Base-by-base conservation (phyloP, 2,888 invertebrate genomes). In the Aporophyla nigra region DNA sequence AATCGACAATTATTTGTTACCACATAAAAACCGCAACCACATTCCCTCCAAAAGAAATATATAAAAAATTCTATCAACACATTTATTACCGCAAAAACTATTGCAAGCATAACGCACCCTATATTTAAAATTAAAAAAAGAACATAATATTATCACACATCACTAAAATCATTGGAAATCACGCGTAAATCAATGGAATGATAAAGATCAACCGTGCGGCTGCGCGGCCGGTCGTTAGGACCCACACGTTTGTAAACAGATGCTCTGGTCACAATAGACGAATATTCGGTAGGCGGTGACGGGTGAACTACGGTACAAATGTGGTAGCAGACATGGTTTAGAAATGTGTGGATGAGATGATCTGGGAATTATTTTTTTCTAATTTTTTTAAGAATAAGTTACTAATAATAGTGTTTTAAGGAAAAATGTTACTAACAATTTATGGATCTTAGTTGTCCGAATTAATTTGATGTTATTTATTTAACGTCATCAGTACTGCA, bases 281-380 rank as follows among this genome's bases (percentile, higher is more conserved):
- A 86, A 93, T 94, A 96, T 96, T 95, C 89, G 95, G 96, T 94
- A 96, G 96, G 96, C 96, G 96, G 95, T 94, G 96, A 94, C 94
- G 92, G 90, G 91, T 94, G 91, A 94, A 93, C 91, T 90, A 88
- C 78, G 89, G 65, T 77, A 75, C 66, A 78, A 85, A 84, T 83
- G 78, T 74, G 66, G 79, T 85, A 74, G 87, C 90, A 91, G 91
- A 90, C 88, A 86, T 27, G n/a, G 76, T 86, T 84, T 83, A 46
- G 72, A 89, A 83, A 90, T 83, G 21, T 83, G 70, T 93, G 94
- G 95, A 95, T 88, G 74, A 6, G 89, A 49, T 19, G 12, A 7
- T 33, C 33, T 33, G 33, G 33, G 33, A 33, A 33, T n/a, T n/a
- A n/a, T n/a, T n/a, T n/a, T n/a, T n/a, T n/a, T n/a, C n/a, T n/a